phyloP scores from a whole-genome alignment of 2,888 invertebrate species.

The Hyppa rectilinea region DNA sequence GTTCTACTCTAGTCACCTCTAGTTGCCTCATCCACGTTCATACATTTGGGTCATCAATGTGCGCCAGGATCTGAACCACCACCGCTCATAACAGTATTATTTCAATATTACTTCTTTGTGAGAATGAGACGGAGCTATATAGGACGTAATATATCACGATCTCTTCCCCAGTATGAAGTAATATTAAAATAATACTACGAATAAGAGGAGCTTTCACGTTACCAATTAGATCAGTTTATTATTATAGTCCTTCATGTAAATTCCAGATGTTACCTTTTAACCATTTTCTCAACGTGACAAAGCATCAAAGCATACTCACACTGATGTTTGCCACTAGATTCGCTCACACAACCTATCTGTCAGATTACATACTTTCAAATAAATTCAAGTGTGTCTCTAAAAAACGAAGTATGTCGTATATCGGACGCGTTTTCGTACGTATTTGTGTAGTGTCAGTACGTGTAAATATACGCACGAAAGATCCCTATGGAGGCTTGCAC shows the following conservation, averaged over 20 bases:
- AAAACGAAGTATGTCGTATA: not conserved
- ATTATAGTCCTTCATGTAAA: not conserved
- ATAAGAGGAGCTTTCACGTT: too few species aligned
- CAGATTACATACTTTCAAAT: not conserved
- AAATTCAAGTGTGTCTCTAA: not conserved
- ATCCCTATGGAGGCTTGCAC: not conserved
- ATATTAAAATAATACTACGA: too few species aligned
- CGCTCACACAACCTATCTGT: not conserved
- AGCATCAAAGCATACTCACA: not conserved
- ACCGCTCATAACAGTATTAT: too few species aligned
- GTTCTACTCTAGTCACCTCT: not conserved
- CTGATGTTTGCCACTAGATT: not conserved
- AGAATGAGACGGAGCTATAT: too few species aligned
- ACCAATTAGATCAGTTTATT: constrained; percentile 33
- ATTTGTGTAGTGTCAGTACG: not conserved
- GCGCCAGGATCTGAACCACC: too few species aligned
- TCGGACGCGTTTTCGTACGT: not conserved
- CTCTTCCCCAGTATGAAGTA: too few species aligned
- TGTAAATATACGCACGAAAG: not conserved
- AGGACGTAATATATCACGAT: too few species aligned
- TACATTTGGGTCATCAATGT: constrained; percentile 6
- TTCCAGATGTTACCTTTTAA: constrained; percentile 3
- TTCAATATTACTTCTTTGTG: too few species aligned
- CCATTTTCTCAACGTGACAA: not conserved
- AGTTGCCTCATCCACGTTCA: not conserved